Percentiles rank a stretch among this genome's conserved stretches.
phyloP scores from a whole-genome alignment of 2,797 vertebrate genomes.

The Thunnus albacares region DNA sequence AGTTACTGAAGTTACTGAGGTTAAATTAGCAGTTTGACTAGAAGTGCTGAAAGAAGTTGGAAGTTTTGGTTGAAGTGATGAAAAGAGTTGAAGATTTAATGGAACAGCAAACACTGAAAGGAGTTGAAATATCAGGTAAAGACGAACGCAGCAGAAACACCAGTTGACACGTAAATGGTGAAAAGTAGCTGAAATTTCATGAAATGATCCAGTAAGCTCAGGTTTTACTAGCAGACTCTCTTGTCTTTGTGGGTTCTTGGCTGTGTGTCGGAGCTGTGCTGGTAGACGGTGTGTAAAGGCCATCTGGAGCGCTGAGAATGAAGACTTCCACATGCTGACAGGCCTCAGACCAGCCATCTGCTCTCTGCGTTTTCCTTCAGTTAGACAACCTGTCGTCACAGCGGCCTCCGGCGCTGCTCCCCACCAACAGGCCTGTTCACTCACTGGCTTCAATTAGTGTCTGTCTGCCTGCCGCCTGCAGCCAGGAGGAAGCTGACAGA shows the following conservation, averaged over 20 bases:
- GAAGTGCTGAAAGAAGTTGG: too few relatives aligned
- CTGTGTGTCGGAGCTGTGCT: neutral
- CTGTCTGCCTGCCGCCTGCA: neutral
- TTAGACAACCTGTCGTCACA: slow-evolving; percentile 12
- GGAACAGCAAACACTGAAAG: too few relatives aligned
- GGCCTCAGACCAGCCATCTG: slow-evolving; percentile 59
- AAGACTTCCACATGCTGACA: slow-evolving; percentile 61
- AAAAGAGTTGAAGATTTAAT: too few relatives aligned
- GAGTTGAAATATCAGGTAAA: too few relatives aligned
- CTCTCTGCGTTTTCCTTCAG: slow-evolving; percentile 10
- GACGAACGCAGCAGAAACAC: too few relatives aligned
- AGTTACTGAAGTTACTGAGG: too few relatives aligned
- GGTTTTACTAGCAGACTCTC: neutral
- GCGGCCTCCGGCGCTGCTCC: neutral
- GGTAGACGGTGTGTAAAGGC: neutral
- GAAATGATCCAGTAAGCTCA: neutral
- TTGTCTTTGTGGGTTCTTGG: slow-evolving; percentile 3
- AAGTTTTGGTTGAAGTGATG: too few relatives aligned
- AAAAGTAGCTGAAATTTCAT: neutral
- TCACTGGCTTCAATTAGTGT: neutral
- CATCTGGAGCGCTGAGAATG: slow-evolving; percentile 39
- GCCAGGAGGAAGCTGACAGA: neutral
- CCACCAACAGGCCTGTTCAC: slow-evolving; percentile 24
- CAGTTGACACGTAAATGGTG: too few relatives aligned
- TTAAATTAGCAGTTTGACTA: too few relatives aligned